Evolutionary conservation across 2,888 invertebrate genomes (phyloP).

Genomic region (Ormyrus labotus): DNA sequence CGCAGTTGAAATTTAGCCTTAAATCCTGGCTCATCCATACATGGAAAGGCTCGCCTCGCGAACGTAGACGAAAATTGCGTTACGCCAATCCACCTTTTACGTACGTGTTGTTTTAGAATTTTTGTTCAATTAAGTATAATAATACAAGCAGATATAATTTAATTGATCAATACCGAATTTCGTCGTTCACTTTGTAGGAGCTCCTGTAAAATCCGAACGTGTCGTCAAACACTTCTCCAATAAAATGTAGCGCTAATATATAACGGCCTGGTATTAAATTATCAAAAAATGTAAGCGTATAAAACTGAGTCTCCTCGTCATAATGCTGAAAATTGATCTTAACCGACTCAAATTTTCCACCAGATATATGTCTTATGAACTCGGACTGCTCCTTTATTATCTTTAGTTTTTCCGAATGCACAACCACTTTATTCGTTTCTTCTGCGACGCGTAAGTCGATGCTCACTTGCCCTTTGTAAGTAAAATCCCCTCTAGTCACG

Average conservation of each 20-base stretch:
- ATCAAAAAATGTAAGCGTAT: constrained; percentile 52
- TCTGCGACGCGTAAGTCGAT: constrained; percentile 73
- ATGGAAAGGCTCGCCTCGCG: constrained; percentile 89
- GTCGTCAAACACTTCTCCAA: constrained; percentile 78
- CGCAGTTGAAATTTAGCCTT: constrained; percentile 86
- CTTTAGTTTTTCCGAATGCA: constrained; percentile 77
- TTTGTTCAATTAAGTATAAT: neutral
- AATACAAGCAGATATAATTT: neutral
- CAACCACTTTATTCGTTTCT: constrained; percentile 71
- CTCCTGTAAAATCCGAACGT: constrained; percentile 82
- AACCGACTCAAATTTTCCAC: constrained; percentile 9
- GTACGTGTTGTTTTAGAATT: neutral
- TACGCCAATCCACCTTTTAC: constrained; percentile 83
- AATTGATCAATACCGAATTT: constrained; percentile 74
- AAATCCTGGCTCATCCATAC: constrained; percentile 90
- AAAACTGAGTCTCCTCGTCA: constrained; percentile 63
- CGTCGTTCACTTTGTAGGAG: constrained; percentile 77
- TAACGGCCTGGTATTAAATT: constrained; percentile 72
- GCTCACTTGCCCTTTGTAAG: constrained; percentile 76
- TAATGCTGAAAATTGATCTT: constrained; percentile 58
- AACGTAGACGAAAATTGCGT: constrained; percentile 90
- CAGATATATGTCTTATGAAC: constrained; percentile 31
- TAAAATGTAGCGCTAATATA: constrained; percentile 77
- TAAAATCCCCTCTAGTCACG: constrained; percentile 56
- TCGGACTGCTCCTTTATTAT: constrained; percentile 64